Evolutionary conservation across 2,888 invertebrate genomes (phyloP).

Genomic region (Odontocerum albicorne): DNA sequence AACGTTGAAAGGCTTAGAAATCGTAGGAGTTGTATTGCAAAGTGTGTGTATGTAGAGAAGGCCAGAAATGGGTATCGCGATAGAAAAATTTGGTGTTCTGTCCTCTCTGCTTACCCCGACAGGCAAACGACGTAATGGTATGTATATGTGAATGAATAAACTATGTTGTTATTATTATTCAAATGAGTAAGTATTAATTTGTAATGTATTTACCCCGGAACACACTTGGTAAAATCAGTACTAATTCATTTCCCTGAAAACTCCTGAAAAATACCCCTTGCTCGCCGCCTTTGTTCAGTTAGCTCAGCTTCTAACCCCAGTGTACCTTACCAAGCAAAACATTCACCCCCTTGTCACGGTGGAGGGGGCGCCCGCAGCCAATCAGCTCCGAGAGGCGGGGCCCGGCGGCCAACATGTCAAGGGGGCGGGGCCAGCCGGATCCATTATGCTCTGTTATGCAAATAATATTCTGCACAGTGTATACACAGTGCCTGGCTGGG

Average conservation of each 20-base stretch:
- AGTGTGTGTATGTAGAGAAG: no score
- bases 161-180: no score
- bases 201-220: background rate
- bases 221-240: background rate
- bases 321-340: conserved; percentile 61
- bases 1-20: no score
- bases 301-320: conserved; percentile 51
- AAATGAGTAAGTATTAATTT: background rate
- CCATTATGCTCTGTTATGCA: conserved; percentile 66
- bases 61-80: no score
- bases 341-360: conserved; percentile 49
- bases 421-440: conserved; percentile 54
- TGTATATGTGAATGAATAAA: no score
- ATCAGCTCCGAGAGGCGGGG: conserved; percentile 49
- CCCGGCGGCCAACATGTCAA: conserved; percentile 57
- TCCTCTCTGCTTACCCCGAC: no score
- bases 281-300: conserved; percentile 39
- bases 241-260: background rate
- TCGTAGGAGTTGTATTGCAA: no score
- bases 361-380: conserved; percentile 45
- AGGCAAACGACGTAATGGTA: no score
- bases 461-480: conserved; percentile 75
- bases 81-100: no score
- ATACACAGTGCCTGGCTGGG: conserved; percentile 60
- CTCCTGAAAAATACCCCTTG: background rate